Percentiles rank a stretch among this genome's conserved stretches.
phyloP scores from a whole-genome alignment of 2,113 vertebrate genomes.

The Osmerus mordax region DNA sequence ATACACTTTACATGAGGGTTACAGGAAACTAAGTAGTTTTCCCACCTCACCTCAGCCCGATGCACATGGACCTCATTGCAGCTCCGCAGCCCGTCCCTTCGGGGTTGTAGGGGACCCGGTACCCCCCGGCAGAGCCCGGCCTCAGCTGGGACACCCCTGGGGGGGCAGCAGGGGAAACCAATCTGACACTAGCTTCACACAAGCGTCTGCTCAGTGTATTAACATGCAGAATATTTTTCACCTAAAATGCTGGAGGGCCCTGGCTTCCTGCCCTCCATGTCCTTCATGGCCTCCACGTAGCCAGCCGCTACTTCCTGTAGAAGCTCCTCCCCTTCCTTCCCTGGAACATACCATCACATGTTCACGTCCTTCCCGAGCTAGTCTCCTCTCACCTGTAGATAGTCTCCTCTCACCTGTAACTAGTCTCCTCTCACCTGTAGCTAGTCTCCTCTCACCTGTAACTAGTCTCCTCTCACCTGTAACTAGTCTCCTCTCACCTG shows the following conservation, averaged over 20 bases:
- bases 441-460: too few relatives aligned
- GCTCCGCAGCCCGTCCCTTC: conserved; percentile 77
- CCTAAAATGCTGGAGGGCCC: conserved; percentile 78
- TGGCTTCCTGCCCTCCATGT: conserved; percentile 81
- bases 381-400: too few relatives aligned
- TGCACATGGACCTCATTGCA: conserved; percentile 84
- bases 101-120: conserved; percentile 73
- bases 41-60: conserved; percentile 71
- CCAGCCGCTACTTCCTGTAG: conserved; percentile 72
- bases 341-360: conserved; percentile 33
- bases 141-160: conserved; percentile 75
- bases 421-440: too few relatives aligned
- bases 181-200: too few relatives aligned
- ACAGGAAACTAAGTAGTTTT: too few relatives aligned
- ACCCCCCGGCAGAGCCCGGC: conserved; percentile 72
- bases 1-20: too few relatives aligned
- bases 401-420: too few relatives aligned
- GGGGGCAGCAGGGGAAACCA: too few relatives aligned
- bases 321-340: conserved; percentile 72
- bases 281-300: conserved; percentile 79
- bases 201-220: not conserved
- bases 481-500: too few relatives aligned
- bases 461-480: too few relatives aligned
- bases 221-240: conserved; percentile 34
- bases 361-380: too few relatives aligned